phyloP scores from a whole-genome alignment of 2,888 invertebrate genomes.

The Psylliodes chrysocephalus region DNA sequence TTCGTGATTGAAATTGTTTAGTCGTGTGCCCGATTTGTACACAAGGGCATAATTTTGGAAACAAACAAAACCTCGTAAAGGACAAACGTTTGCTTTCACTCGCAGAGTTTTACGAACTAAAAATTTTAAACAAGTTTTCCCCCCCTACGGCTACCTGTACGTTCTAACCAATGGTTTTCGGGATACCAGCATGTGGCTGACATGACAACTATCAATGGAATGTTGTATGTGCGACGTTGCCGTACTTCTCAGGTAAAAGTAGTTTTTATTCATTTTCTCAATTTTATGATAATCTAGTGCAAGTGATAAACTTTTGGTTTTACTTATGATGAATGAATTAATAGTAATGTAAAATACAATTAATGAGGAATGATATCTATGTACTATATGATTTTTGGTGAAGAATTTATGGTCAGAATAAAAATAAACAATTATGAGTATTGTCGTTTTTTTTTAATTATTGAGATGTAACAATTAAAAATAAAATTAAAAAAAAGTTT shows the following conservation, averaged over 20 bases:
- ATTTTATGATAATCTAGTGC: too few species aligned
- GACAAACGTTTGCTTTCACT: constrained; percentile 54
- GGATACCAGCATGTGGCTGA: constrained; percentile 46
- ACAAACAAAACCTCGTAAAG: constrained; percentile 45
- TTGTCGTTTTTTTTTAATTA: too few species aligned
- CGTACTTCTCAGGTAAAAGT: constrained; percentile 26
- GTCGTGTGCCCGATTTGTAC: constrained; percentile 17
- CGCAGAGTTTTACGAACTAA: constrained; percentile 62
- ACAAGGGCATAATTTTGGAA: constrained; percentile 44
- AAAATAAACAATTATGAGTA: too few species aligned
- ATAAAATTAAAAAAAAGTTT: too few species aligned
- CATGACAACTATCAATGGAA: constrained; percentile 56
- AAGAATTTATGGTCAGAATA: too few species aligned
- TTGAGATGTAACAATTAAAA: too few species aligned
- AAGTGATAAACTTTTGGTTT: too few species aligned
- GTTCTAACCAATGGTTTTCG: constrained; percentile 49
- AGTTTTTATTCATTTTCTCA: too few species aligned
- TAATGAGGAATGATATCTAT: too few species aligned
- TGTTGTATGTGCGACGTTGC: constrained; percentile 47
- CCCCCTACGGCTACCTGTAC: constrained; percentile 57
- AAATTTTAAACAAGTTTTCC: constrained; percentile 65
- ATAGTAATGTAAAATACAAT: too few species aligned
- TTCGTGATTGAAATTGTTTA: not conserved
- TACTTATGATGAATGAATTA: too few species aligned
- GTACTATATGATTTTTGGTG: too few species aligned